Evolutionary conservation across 2,113 vertebrate species (phyloP), one percentile per base, ranked within the genome.

Genomic region (Gasterosteus aculeatus): DNA sequence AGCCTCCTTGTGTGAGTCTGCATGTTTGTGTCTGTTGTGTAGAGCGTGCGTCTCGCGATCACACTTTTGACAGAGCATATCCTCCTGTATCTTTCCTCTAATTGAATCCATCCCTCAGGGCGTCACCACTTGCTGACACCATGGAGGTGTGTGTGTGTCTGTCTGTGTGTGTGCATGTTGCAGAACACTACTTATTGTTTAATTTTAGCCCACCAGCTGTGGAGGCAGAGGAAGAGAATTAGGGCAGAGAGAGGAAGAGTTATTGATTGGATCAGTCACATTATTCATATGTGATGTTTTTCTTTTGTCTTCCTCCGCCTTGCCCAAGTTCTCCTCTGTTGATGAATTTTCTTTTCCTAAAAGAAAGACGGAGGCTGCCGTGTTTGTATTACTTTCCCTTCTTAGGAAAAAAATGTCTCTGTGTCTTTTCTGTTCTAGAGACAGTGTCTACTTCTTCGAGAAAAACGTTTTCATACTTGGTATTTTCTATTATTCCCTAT

Each of bases 21-120:
- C 33, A 42, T 35, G 41, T 41, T 10, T 68, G 42, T 14, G 39
- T 58, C 39, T 78, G 18, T 67, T 72, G 39, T 47, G 60, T 6
- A 15, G 66, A 56, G 57, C 29, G 46, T 31, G 42, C 72, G 59
- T 68, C 72, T 77, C 77, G 61, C 64, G 66, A 71, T 85, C 83
- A 62, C 68, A 75, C 54, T 86, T 88, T 84, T 89, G 88, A 88
- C 85, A 78, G 81, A 77, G 82, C 88, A 89, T 79, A 88, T 92
- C 84, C 66, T 39, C 49, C 84, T 89, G 82, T 80, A 76, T 90
- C 86, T 87, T 85, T 47, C 29, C 79, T 85, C 86, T 90, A 89
- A 90, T 91, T 86, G 87, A 90, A 91, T 84, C 66, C 77, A 80
- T 92, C 88, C 90, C 87, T 87, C 76, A 72, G 76, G 86, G 87